phyloP scores from a whole-genome alignment of 2,113 vertebrate genomes.

The Beaufortia kweichowensis region DNA sequence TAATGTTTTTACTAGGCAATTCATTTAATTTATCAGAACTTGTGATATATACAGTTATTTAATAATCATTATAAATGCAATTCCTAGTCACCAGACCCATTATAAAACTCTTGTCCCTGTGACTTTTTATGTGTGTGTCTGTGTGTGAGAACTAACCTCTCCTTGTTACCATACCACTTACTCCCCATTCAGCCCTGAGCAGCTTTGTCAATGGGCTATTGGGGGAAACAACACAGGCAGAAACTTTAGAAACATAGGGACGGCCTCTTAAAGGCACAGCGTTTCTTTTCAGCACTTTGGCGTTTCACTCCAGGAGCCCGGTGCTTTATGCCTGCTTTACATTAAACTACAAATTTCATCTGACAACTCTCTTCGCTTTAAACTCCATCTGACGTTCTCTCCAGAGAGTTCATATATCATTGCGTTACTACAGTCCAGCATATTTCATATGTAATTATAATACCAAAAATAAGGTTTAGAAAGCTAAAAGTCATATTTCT shows the following conservation, averaged over 20 bases:
- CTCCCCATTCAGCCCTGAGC: slow-evolving; percentile 79
- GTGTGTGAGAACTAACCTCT: slow-evolving; percentile 76
- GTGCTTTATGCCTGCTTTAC: slow-evolving; percentile 46
- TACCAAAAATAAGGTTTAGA: background rate
- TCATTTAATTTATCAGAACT: no score
- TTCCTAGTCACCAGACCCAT: slow-evolving; percentile 19
- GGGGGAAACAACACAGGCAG: slow-evolving; percentile 84
- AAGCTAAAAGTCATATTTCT: background rate
- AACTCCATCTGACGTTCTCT: background rate
- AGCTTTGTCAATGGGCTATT: slow-evolving; percentile 85
- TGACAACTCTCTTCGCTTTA: slow-evolving; percentile 42
- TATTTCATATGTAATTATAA: background rate
- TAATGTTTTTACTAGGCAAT: no score
- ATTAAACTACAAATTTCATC: slow-evolving; percentile 49
- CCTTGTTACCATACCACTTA: slow-evolving; percentile 82
- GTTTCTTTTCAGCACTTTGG: slow-evolving; percentile 55
- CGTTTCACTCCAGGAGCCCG: slow-evolving; percentile 38
- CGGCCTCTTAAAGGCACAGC: slow-evolving; percentile 81
- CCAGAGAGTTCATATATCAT: background rate
- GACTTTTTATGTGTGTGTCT: slow-evolving; percentile 51
- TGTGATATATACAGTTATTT: slow-evolving; percentile 14
- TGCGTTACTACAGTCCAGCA: background rate
- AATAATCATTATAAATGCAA: background rate
- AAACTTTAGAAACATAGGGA: slow-evolving; percentile 80
- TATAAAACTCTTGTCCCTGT: slow-evolving; percentile 42